These are phyloP conservation scores for Gambusia affinis DNA, from an alignment of 2,113 vertebrate genomes.

Conservation along the genomic window DNA sequence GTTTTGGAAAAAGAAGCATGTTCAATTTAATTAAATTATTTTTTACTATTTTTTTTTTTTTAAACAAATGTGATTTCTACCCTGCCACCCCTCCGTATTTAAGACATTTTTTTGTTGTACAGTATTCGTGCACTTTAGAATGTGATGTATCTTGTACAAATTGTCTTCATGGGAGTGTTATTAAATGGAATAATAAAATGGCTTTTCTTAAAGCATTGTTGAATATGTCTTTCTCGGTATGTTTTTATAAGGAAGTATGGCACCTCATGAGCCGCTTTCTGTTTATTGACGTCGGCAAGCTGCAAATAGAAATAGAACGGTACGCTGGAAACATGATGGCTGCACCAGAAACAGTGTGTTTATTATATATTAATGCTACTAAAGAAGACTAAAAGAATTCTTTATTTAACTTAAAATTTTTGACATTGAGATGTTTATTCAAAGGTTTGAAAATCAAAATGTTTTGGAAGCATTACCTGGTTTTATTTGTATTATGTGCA, in stretches of 20 bases:
- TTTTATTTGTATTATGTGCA: too few species aligned
- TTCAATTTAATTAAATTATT: conserved; percentile 74
- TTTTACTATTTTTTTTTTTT: conserved; percentile 62
- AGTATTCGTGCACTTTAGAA: conserved; percentile 92
- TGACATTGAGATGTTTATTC: not conserved
- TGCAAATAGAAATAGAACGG: not conserved
- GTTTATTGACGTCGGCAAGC: not conserved
- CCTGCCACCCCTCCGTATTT: conserved; percentile 80
- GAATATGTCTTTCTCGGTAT: conserved; percentile 41
- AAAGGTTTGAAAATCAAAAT: not conserved
- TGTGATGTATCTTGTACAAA: conserved; percentile 93
- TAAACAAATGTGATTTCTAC: conserved; percentile 48
- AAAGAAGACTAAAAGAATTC: too few species aligned
- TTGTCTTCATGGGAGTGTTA: conserved; percentile 84
- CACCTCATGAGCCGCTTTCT: not conserved
- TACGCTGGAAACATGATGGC: not conserved
- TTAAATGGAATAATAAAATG: conserved; percentile 83
- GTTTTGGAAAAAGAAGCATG: conserved; percentile 67
- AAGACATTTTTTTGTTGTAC: conserved; percentile 83
- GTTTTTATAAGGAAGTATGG: conserved; percentile 15
- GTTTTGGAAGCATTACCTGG: not conserved
- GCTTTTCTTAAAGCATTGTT: conserved; percentile 79
- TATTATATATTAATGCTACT: not conserved
- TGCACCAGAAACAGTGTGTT: not conserved
- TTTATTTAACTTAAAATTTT: not conserved